phyloP scores from a whole-genome alignment of 2,888 invertebrate genomes.

The Siphlonurus alternatus region DNA sequence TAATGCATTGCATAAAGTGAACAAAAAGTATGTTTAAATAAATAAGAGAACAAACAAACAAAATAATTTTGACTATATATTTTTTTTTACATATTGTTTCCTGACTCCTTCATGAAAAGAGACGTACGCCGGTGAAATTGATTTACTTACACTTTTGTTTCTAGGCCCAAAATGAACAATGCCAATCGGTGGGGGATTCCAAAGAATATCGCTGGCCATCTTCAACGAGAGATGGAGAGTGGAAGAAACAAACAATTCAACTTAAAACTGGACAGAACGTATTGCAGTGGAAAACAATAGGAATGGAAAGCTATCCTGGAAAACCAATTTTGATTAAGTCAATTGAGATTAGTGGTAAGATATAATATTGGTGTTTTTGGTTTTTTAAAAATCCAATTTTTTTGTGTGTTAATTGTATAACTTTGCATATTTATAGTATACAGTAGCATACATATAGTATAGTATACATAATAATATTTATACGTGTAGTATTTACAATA shows the following conservation, averaged over 20 bases:
- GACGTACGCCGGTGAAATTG: neutral
- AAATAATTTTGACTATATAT: neutral
- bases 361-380: neutral
- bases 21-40: too few relatives aligned
- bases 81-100: neutral
- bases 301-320: slow-evolving; percentile 22
- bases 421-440: neutral
- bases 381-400: neutral
- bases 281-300: slow-evolving; percentile 34
- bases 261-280: slow-evolving; percentile 33
- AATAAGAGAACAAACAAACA: too few relatives aligned
- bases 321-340: slow-evolving; percentile 28
- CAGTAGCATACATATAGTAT: too few relatives aligned
- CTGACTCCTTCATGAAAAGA: neutral
- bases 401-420: neutral
- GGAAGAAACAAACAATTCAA: slow-evolving; percentile 25
- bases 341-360: slow-evolving; percentile 25
- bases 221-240: slow-evolving; percentile 28
- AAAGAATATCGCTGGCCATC: slow-evolving; percentile 28
- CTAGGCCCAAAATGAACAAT: slow-evolving; percentile 33
- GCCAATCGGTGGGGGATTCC: slow-evolving; percentile 27
- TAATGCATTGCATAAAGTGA: too few relatives aligned
- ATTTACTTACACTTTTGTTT: neutral
- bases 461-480: too few relatives aligned
- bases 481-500: too few relatives aligned